Evolutionary conservation across 92 coral and sea anemone species (phyloP), one percentile per base, ranked within the genome.

Genomic region (Micromussa lordhowensis): DNA sequence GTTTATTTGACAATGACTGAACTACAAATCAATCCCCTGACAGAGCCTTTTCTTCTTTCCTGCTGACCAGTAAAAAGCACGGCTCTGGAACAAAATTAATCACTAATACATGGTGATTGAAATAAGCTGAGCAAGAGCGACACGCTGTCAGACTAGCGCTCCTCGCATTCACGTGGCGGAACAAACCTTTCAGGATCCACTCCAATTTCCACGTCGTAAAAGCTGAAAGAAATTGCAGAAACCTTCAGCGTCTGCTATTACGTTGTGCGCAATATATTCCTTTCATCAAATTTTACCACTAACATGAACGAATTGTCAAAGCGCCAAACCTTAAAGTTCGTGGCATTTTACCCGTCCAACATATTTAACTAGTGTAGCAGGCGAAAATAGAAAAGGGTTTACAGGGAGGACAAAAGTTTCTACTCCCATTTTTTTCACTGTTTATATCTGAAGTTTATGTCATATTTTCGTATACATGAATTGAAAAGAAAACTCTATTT

Each of bases 161-260:
- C 36, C 87, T 63, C 82, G 44, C 95, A 92, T 28, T 79, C 88
- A 0, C 30, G 5, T 0, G 95, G 95, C 31, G 95, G 95, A 12
- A 90, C 74, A 82, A 92, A 92, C 22, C 75, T 81, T 19, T 89
- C 93, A 28, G 95, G 95, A 38, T 92, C 95, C 31, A 77, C 79
- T 8, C 95, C 95, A 35, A 86, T 22, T 31, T 74, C 90, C 19
- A 92, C 77, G 48, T 92, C 89, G 54, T 4, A 92, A 68, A 70
- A 92, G 64, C 95, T 92, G 40, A 29, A 61, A 78, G 10, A 55
- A 75, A 73, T 21, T 17, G 7, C 22, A 63, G 13, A 18, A 36
- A 6, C 4, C 21, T 15, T 31, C 11, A 32, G 13, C 9, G 71
- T 12, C 69, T 63, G 69, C 69, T 24, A 63, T 10, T 66, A 9